Evolutionary conservation across 2,888 invertebrate species (phyloP).

Genomic region (Ellobium chinense): DNA sequence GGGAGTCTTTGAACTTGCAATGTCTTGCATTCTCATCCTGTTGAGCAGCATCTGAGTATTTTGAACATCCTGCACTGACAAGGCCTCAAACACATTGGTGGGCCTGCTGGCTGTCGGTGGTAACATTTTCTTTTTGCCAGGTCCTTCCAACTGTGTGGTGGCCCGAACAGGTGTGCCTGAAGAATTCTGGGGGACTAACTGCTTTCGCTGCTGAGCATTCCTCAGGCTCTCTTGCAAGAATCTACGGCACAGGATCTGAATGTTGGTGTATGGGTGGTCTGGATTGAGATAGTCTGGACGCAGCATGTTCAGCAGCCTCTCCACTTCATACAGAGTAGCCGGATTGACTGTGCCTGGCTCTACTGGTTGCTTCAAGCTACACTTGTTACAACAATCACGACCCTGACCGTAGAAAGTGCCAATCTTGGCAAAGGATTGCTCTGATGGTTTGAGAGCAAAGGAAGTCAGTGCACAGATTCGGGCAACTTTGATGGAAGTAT

Average conservation of each 20-base stretch:
- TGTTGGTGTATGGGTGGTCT: conserved; percentile 60
- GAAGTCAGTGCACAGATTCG: conserved; percentile 67
- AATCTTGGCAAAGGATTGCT: conserved; percentile 57
- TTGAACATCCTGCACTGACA: conserved; percentile 19
- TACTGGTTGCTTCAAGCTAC: conserved; percentile 40
- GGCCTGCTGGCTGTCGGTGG: not conserved
- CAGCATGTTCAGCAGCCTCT: conserved; percentile 66
- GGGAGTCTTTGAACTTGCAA: not conserved
- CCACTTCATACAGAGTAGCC: conserved; percentile 70
- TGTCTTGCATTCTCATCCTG: conserved; percentile 26
- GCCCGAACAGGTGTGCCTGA: not conserved
- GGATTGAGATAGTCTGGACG: conserved; percentile 69
- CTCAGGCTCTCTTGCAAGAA: conserved; percentile 53
- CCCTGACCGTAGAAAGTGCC: conserved; percentile 59
- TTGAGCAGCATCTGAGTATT: conserved; percentile 20
- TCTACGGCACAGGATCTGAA: conserved; percentile 63
- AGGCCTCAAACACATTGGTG: conserved; percentile 18
- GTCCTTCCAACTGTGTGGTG: not conserved
- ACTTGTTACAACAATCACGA: conserved; percentile 51
- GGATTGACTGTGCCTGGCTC: conserved; percentile 59
- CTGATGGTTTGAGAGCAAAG: conserved; percentile 64
- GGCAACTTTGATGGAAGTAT: conserved; percentile 63
- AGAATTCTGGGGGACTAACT: not conserved
- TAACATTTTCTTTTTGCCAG: conserved; percentile 5
- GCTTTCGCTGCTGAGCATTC: conserved; percentile 8